Evolutionary conservation across 2,113 vertebrate genomes (phyloP).

Genomic region (Muscicapa adusta): DNA sequence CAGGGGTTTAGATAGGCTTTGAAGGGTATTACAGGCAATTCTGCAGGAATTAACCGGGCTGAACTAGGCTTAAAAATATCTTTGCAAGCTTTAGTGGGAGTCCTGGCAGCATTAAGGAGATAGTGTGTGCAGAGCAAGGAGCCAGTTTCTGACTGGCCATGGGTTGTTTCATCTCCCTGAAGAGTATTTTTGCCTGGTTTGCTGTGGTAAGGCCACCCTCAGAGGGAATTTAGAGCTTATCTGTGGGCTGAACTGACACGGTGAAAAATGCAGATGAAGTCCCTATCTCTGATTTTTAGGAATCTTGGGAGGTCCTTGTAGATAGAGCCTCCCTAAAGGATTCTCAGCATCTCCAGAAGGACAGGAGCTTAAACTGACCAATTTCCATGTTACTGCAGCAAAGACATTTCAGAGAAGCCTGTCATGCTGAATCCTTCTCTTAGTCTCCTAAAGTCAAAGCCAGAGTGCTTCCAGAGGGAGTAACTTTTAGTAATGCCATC

Average conservation of each 20-base stretch:
- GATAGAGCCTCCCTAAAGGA: background rate
- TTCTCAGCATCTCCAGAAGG: background rate
- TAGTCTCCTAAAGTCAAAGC: background rate
- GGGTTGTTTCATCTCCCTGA: background rate
- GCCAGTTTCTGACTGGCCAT: background rate
- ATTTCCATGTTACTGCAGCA: background rate
- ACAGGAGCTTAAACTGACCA: background rate
- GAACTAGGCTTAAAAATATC: conserved; percentile 62
- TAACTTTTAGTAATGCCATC: background rate
- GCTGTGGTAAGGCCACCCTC: background rate
- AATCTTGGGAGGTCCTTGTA: conserved; percentile 5
- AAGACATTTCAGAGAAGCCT: background rate
- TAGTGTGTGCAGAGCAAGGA: conserved; percentile 1
- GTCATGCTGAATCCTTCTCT: background rate
- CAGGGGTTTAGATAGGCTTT: conserved; percentile 51
- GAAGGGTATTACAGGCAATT: conserved; percentile 57
- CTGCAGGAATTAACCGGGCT: conserved; percentile 47
- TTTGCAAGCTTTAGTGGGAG: conserved; percentile 42
- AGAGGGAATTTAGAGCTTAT: conserved; percentile 17
- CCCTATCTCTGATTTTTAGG: background rate
- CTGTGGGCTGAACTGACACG: background rate
- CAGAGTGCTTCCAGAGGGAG: background rate
- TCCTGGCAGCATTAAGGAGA: conserved; percentile 28
- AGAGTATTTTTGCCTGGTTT: background rate
- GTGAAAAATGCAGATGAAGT: background rate